phyloP scores from a whole-genome alignment of 2,797 vertebrate species.

The Melopsittacus undulatus region DNA sequence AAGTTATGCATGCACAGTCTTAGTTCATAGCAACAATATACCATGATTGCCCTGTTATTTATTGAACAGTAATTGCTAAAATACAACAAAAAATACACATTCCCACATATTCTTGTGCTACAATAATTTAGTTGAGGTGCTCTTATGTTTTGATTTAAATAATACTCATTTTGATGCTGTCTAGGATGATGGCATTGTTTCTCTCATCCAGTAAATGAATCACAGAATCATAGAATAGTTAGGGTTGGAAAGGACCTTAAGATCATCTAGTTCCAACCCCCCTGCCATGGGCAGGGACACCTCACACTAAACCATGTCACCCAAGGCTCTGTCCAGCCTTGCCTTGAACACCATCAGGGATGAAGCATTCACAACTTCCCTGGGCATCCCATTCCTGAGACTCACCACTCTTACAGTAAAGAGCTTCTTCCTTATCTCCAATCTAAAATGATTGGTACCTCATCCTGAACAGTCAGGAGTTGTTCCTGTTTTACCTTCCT shows the following conservation, averaged over 20 bases:
- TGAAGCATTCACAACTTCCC: too few species aligned
- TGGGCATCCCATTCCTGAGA: too few species aligned
- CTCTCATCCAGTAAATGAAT: not conserved
- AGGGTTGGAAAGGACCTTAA: too few species aligned
- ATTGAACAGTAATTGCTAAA: not conserved
- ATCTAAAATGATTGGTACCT: not conserved
- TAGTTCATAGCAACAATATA: not conserved
- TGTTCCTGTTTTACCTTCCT: not conserved
- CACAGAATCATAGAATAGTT: too few species aligned
- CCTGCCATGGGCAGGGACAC: too few species aligned
- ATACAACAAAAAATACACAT: not conserved
- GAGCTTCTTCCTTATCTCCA: too few species aligned
- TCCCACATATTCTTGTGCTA: not conserved
- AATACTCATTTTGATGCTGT: not conserved
- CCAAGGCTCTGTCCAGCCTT: too few species aligned
- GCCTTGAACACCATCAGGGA: too few species aligned
- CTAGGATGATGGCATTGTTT: not conserved
- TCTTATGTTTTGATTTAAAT: not conserved
- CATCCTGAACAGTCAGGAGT: not conserved
- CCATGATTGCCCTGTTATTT: not conserved
- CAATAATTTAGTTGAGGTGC: not conserved
- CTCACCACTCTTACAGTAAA: too few species aligned
- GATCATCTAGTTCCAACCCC: too few species aligned
- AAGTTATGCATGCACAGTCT: not conserved
- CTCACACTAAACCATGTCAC: too few species aligned